Base-by-base conservation (phyloP, 2,888 invertebrate genomes). In the Oligia strigilis region DNA sequence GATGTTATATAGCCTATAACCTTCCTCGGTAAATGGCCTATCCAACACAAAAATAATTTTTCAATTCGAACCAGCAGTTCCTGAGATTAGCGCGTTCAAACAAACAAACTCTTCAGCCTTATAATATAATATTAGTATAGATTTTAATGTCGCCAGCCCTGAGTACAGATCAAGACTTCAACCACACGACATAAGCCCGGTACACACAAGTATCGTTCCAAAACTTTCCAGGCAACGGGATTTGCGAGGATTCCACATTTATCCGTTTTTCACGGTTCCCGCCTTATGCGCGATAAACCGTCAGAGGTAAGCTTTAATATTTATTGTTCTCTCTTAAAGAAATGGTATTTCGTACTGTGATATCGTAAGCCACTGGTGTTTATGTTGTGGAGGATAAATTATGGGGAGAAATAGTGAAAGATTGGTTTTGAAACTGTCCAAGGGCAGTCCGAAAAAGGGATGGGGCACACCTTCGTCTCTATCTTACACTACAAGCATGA, bases 201-300 rank as follows among this genome's bases (percentile, higher is more conserved):
- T 87, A 91, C 90, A 88, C 88, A 91, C 87, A 87, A 91, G 93
- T 93, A 93, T 93, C 93, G 91, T 84, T 76, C 84, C 84, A 72
- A 92, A 93, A 93, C 91, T 93, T 93, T 92, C 91, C 91, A 90
- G 87, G 90, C 89, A 89, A 87, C 88, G 91, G 94, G 94, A 93
- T 95, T 95, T 94, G 89, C 87, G 90, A 89, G 94, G 93, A 94
- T 94, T 91, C 88, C 91, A 89, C 93, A 92, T 93, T 94, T 95
- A 95, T 95, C 95, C 95, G 94, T 94, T 95, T 95, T 94, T 94
- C 94, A 94, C 94, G 93, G 93, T 90, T 91, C 88, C 91, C 93
- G 92, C 93, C 90, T 89, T 90, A 86, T 87, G 88, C 84, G 93
- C 93, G 95, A 95, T 95, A 96, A 95, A 93, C 93, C 92, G 90